Percentiles rank a stretch among this genome's conserved stretches.
These are phyloP conservation scores for Perizoma flavofasciatum DNA, from an alignment of 2,888 invertebrate species.

Conservation along the genomic window DNA sequence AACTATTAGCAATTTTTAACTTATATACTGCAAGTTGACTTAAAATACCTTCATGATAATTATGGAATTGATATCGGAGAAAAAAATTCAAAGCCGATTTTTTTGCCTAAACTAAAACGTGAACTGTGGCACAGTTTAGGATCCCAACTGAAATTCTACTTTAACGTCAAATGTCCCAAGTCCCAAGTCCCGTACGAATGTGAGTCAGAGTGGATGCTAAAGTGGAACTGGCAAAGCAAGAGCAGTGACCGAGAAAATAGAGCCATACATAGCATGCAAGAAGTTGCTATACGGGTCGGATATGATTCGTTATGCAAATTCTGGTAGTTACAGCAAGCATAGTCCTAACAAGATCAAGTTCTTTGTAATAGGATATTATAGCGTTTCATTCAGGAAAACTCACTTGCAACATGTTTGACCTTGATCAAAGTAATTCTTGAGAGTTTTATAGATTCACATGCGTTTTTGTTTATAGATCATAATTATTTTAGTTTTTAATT, in stretches of 20 bases:
- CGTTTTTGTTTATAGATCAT: background rate
- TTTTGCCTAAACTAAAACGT: too few relatives aligned
- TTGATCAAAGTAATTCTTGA: background rate
- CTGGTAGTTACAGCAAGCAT: background rate
- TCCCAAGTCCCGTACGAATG: background rate
- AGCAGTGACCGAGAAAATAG: background rate
- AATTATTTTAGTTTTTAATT: too few relatives aligned
- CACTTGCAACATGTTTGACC: background rate
- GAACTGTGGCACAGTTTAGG: too few relatives aligned
- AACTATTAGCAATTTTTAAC: too few relatives aligned
- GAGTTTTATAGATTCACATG: conserved; percentile 1
- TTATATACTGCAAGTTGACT: too few relatives aligned
- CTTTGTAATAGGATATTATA: background rate
- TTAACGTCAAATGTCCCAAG: background rate
- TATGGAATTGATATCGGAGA: too few relatives aligned
- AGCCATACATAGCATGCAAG: background rate
- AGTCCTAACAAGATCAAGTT: background rate
- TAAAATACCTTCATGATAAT: too few relatives aligned
- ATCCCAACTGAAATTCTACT: too few relatives aligned
- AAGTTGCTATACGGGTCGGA: background rate
- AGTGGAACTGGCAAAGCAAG: background rate
- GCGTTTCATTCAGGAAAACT: too few relatives aligned
- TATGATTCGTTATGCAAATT: background rate
- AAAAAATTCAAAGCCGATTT: too few relatives aligned
- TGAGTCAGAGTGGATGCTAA: background rate